Evolutionary conservation across 2,797 vertebrate species (phyloP).

Genomic region (Cynopterus sphinx): DNA sequence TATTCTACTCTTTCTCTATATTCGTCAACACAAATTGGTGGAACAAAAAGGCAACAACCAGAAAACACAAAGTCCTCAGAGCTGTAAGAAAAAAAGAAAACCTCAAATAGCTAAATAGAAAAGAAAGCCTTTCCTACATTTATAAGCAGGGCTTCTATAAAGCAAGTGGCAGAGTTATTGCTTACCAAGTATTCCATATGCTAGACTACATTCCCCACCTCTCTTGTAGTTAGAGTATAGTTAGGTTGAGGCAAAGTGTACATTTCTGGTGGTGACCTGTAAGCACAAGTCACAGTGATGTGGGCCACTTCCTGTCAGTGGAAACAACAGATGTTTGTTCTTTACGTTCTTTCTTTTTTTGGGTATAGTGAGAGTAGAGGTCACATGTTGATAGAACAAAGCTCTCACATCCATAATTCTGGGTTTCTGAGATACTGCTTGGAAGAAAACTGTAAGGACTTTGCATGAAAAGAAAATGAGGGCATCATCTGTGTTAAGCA

Average conservation of each 20-base stretch:
- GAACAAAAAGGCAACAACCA: neutral
- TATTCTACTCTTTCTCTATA: neutral
- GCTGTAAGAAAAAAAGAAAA: neutral
- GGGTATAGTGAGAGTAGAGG: neutral
- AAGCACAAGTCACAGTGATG: neutral
- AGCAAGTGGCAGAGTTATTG: neutral
- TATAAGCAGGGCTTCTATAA: neutral
- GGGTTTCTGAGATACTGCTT: neutral
- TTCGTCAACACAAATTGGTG: neutral
- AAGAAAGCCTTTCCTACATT: neutral
- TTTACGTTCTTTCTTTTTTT: neutral
- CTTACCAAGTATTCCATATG: neutral
- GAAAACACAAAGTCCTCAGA: neutral
- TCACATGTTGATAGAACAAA: neutral
- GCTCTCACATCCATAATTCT: neutral
- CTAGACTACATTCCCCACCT: neutral
- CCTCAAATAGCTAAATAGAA: neutral
- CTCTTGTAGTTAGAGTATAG: neutral
- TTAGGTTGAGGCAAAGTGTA: neutral
- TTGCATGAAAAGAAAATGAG: neutral
- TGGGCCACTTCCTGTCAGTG: neutral
- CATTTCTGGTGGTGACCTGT: neutral
- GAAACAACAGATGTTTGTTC: neutral
- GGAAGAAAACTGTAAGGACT: neutral
- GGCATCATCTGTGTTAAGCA: neutral